phyloP scores from a whole-genome alignment of 2,113 vertebrate species.

The Chinchilla lanigera region DNA sequence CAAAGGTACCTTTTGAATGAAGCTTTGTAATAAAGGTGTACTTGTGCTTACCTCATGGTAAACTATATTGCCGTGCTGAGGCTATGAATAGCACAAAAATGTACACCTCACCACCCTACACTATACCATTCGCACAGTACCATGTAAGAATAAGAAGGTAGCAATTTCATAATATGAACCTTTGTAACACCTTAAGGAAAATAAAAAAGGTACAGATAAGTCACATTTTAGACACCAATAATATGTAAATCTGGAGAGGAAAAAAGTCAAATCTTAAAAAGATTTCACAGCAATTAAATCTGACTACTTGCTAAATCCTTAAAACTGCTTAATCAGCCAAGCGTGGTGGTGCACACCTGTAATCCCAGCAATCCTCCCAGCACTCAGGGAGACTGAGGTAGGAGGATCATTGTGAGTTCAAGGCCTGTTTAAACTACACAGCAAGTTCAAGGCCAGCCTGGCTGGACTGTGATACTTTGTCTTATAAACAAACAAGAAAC shows the following conservation, averaged over 20 bases:
- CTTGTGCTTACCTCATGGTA: not conserved
- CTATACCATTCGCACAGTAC: not conserved
- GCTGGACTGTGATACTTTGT: not conserved
- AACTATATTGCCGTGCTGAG: not conserved
- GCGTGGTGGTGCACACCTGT: not conserved
- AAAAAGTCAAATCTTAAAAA: constrained; percentile 42
- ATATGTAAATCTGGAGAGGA: not conserved
- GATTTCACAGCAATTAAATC: not conserved
- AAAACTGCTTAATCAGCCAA: not conserved
- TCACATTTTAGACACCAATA: constrained; percentile 30
- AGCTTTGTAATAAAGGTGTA: constrained; percentile 10
- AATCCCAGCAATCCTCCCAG: not conserved
- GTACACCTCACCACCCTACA: not conserved
- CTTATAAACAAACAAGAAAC: not conserved
- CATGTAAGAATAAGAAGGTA: constrained; percentile 4
- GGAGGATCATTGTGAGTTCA: not conserved
- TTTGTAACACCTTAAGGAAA: constrained; percentile 24
- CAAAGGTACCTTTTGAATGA: constrained; percentile 34
- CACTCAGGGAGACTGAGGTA: not conserved
- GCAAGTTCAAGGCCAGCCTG: not conserved
- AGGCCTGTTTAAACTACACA: not conserved
- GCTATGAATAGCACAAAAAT: not conserved
- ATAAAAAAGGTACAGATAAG: not conserved
- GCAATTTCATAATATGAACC: constrained; percentile 4
- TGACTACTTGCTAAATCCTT: not conserved